Percentiles rank a stretch among this genome's conserved stretches.
phyloP scores from a whole-genome alignment of 2,113 vertebrate species.

The Machaerirhynchus nigripectus region DNA sequence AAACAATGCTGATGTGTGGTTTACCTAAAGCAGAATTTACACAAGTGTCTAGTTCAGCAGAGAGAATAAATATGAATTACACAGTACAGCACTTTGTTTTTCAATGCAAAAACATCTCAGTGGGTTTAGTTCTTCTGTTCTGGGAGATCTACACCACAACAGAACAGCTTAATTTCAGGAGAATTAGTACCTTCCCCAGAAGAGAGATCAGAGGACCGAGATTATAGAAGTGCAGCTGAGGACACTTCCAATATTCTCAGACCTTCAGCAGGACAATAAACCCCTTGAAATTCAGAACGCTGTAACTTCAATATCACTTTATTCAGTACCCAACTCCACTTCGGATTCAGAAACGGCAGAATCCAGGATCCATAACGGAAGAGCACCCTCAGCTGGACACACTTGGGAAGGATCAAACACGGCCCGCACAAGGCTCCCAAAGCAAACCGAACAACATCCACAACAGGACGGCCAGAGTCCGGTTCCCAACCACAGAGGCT shows the following conservation, averaged over 20 bases:
- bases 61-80: background rate
- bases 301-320: background rate
- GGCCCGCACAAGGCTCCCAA: background rate
- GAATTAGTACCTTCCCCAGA: background rate
- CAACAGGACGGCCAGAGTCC: too few species aligned
- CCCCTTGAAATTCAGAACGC: background rate
- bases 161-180: background rate
- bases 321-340: background rate
- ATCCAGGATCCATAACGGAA: background rate
- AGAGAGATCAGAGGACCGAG: background rate
- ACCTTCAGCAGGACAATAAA: background rate
- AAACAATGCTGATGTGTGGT: background rate
- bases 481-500: background rate
- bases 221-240: background rate
- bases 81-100: background rate
- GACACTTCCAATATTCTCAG: background rate
- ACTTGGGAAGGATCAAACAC: background rate
- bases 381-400: conserved; percentile 50
- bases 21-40: background rate
- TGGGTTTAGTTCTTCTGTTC: background rate
- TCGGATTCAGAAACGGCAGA: background rate
- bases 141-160: background rate
- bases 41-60: background rate
- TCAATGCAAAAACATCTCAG: background rate
- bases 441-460: rapidly evolving